Evolutionary conservation across 2,113 vertebrate species (phyloP).

Genomic region (Bubalus kerabau): DNA sequence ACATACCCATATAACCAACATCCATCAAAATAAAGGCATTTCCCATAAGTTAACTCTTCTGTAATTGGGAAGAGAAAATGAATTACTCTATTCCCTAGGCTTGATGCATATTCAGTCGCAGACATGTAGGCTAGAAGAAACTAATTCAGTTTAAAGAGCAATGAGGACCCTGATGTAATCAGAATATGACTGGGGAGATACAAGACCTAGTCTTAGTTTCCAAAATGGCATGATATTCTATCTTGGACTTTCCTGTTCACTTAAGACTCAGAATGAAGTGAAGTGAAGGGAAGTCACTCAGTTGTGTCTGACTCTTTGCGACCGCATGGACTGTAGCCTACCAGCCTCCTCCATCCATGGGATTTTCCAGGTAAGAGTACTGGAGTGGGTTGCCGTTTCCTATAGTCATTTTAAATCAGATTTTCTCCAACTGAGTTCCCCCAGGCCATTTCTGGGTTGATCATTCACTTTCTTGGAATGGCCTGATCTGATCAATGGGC

Average conservation of each 20-base stretch:
- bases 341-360: no score
- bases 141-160: background rate
- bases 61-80: background rate
- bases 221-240: background rate
- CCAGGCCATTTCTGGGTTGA: background rate
- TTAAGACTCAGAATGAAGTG: background rate
- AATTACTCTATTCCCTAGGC: background rate
- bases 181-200: background rate
- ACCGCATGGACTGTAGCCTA: no score
- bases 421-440: background rate
- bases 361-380: no score
- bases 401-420: slow-evolving; percentile 1
- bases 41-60: background rate
- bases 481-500: background rate
- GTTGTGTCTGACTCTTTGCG: no score
- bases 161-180: background rate
- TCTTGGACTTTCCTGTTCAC: background rate
- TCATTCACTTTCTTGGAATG: background rate
- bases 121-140: background rate
- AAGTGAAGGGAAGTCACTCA: no score
- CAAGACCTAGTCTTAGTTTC: background rate
- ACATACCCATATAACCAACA: background rate
- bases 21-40: slow-evolving; percentile 25
- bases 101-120: background rate
- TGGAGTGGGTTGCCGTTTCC: no score